These are phyloP conservation scores for Rousettus madagascariensis DNA, from an alignment of 2,797 vertebrate species.

Conservation along the genomic window DNA sequence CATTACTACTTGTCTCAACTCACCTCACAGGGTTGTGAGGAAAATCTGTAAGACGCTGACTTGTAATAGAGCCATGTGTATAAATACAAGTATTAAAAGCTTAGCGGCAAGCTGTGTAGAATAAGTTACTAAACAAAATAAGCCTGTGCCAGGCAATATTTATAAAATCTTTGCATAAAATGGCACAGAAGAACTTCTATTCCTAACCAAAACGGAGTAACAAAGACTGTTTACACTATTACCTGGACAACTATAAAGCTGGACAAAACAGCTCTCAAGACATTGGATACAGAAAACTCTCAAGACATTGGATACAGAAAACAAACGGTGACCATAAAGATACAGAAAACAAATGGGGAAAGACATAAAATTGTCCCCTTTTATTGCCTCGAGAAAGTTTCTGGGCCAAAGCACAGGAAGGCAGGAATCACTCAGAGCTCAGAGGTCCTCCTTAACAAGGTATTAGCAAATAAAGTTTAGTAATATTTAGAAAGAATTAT, in stretches of 20 bases:
- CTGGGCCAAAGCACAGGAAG: neutral
- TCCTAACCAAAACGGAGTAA: neutral
- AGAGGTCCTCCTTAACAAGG: neutral
- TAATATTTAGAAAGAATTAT: neutral
- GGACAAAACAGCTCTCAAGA: neutral
- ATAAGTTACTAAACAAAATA: neutral
- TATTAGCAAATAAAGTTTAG: neutral
- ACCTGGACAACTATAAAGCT: neutral
- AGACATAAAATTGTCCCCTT: neutral
- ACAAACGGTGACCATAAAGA: neutral
- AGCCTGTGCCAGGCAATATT: neutral
- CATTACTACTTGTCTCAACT: neutral
- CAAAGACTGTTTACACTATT: neutral
- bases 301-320: neutral
- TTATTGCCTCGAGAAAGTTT: neutral
- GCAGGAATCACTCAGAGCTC: neutral
- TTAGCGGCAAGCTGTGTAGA: neutral
- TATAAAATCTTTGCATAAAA: neutral
- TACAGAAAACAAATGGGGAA: neutral
- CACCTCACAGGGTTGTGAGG: neutral
- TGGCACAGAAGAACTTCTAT: neutral
- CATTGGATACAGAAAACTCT: neutral
- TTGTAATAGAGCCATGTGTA: neutral
- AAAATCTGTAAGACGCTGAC: neutral
- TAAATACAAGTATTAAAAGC: neutral